A percentile compares a stretch with the other conserved stretches of the same genome.
Evolutionary conservation across 2,797 vertebrate genomes (phyloP).

Genomic region (Hydrolagus colliei): DNA sequence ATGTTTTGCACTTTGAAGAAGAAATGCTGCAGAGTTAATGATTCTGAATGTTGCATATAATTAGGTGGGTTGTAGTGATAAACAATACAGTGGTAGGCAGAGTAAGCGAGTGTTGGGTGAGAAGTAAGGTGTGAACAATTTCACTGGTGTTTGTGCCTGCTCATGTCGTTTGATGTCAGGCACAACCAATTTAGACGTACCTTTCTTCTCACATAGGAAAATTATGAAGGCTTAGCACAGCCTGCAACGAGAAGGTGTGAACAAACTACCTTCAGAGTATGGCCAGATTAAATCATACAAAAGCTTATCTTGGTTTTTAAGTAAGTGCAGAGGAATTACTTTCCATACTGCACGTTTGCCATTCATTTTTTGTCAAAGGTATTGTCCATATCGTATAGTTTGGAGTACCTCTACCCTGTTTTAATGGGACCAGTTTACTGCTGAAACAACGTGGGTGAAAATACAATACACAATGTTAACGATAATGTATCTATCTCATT

Average conservation of each 20-base stretch:
- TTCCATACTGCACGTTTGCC: too few relatives aligned
- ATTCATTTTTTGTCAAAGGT: too few relatives aligned
- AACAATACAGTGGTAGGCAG: constrained; percentile 26
- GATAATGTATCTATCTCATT: too few relatives aligned
- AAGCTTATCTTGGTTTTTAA: neutral
- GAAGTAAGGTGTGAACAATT: constrained; percentile 29
- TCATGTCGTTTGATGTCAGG: constrained; percentile 29
- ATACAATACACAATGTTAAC: too few relatives aligned
- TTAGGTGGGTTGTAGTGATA: constrained; percentile 29
- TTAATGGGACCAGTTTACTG: too few relatives aligned
- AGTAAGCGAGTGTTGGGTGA: constrained; percentile 3
- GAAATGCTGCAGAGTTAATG: constrained; percentile 21
- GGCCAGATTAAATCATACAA: neutral
- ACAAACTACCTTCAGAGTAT: neutral
- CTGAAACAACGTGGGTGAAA: too few relatives aligned
- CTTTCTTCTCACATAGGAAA: constrained; percentile 1
- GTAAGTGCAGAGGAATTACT: neutral
- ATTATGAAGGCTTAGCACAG: neutral
- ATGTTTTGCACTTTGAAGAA: constrained; percentile 12
- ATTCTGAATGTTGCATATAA: constrained; percentile 28
- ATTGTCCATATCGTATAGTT: too few relatives aligned
- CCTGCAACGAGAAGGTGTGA: constrained; percentile 9
- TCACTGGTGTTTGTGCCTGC: constrained; percentile 30
- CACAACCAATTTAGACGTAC: constrained; percentile 16
- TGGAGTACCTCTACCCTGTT: too few relatives aligned